Evolutionary conservation across 2,113 vertebrate species (phyloP).

Genomic region (Miniopterus natalensis): DNA sequence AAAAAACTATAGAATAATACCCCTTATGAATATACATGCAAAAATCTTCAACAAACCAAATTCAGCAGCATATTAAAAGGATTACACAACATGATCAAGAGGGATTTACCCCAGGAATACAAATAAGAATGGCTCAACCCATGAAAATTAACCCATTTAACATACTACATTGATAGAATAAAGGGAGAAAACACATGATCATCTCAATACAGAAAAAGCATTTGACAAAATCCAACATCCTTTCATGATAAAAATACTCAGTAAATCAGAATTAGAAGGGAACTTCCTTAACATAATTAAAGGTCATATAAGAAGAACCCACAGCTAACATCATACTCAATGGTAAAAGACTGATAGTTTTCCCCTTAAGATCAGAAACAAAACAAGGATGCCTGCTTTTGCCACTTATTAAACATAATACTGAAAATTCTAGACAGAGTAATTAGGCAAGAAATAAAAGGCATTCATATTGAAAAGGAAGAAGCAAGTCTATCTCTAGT

Average conservation of each 20-base stretch:
- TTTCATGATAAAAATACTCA: constrained; percentile 50
- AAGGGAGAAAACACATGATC: background rate
- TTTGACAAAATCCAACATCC: constrained; percentile 41
- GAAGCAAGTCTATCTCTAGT: background rate
- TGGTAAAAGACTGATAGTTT: background rate
- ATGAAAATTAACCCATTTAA: constrained; percentile 28
- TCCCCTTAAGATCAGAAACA: constrained; percentile 44
- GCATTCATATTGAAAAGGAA: background rate
- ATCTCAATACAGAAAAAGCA: constrained; percentile 40
- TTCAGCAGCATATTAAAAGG: constrained; percentile 1
- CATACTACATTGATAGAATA: constrained; percentile 30
- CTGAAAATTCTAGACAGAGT: constrained; percentile 13
- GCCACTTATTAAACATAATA: background rate
- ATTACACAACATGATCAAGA: constrained; percentile 13
- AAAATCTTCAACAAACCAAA: constrained; percentile 54
- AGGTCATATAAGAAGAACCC: background rate
- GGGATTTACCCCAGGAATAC: background rate
- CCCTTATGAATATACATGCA: background rate
- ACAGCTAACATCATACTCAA: background rate
- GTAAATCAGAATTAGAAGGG: background rate
- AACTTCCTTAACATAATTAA: constrained; percentile 46
- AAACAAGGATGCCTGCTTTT: background rate
- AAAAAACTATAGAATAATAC: constrained; percentile 45
- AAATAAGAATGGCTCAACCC: background rate
- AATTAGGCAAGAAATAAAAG: constrained; percentile 47